These are phyloP conservation scores for Synergus itoensis DNA, from an alignment of 2,888 invertebrate genomes.

Conservation along the genomic window DNA sequence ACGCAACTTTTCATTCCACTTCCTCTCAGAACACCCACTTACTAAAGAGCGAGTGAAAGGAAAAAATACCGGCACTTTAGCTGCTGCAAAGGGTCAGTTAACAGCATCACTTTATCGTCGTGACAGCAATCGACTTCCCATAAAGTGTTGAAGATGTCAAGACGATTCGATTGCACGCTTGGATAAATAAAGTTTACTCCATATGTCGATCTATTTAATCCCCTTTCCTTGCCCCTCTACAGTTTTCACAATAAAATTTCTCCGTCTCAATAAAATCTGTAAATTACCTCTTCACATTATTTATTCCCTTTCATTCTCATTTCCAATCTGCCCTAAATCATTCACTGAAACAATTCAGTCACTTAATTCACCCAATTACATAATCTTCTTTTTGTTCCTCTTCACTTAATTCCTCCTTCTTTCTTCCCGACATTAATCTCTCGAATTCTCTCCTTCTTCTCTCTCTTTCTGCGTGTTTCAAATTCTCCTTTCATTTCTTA, in stretches of 20 bases:
- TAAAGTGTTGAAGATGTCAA: conserved; percentile 32
- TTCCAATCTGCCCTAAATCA: background rate
- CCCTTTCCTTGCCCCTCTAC: background rate
- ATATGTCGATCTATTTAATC: conserved; percentile 19
- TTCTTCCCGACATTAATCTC: too few relatives aligned
- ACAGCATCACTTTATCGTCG: conserved; percentile 14
- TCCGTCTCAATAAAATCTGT: conserved; percentile 31
- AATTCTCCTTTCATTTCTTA: background rate
- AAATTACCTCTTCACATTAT: conserved; percentile 2
- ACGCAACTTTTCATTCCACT: conserved; percentile 26
- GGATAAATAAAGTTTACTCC: conserved; percentile 14
- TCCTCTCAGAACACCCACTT: conserved; percentile 8
- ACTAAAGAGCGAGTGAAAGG: conserved; percentile 27
- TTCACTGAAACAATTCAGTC: background rate
- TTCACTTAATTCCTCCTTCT: too few relatives aligned
- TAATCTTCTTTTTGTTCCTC: too few relatives aligned
- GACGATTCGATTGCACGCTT: conserved; percentile 29
- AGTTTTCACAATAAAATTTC: too few relatives aligned
- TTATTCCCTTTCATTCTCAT: background rate
- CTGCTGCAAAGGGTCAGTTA: conserved; percentile 35
- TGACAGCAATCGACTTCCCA: conserved; percentile 11
- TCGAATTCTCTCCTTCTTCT: background rate
- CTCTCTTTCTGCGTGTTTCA: background rate
- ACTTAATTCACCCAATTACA: too few relatives aligned
- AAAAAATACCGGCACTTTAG: conserved; percentile 27